phyloP scores from a whole-genome alignment of 23 tunicate genomes.

The Trididemnum miniatum region DNA sequence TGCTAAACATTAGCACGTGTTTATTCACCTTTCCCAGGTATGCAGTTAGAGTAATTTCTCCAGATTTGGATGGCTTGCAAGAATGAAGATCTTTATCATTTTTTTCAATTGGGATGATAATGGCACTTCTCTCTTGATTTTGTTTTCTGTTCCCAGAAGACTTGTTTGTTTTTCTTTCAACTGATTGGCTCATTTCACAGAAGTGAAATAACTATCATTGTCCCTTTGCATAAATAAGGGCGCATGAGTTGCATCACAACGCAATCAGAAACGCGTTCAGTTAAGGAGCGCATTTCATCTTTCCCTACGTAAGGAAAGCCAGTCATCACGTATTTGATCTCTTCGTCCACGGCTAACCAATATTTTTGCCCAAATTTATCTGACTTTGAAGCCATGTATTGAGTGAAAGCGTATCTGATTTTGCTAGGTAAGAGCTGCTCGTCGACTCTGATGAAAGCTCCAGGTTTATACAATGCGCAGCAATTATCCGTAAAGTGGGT shows the following conservation, averaged over 20 bases:
- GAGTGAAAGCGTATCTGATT: slow-evolving; percentile 25
- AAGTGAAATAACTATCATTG: slow-evolving; percentile 11
- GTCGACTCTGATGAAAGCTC: slow-evolving; percentile 38
- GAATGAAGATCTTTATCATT: slow-evolving; percentile 33
- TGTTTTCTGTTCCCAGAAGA: slow-evolving; percentile 34
- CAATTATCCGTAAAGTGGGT: slow-evolving; percentile 18
- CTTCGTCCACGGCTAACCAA: slow-evolving; percentile 41
- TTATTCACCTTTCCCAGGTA: slow-evolving; percentile 28
- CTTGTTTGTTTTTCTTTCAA: slow-evolving; percentile 24
- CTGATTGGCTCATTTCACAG: slow-evolving; percentile 32
- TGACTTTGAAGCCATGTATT: slow-evolving; percentile 40
- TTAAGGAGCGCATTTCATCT: slow-evolving; percentile 29
- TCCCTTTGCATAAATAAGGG: slow-evolving; percentile 20
- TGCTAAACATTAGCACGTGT: slow-evolving; percentile 25
- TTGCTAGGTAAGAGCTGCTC: slow-evolving; percentile 43
- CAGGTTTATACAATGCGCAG: slow-evolving; percentile 33
- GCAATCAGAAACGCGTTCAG: slow-evolving; percentile 27
- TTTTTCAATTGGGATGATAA: slow-evolving; percentile 31
- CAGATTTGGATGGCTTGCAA: slow-evolving; percentile 27
- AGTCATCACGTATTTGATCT: slow-evolving; percentile 30
- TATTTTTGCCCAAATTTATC: slow-evolving; percentile 30
- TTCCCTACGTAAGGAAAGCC: slow-evolving; percentile 37
- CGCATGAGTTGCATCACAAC: slow-evolving; percentile 31
- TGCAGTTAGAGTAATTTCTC: slow-evolving; percentile 22
- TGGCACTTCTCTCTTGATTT: slow-evolving; percentile 42